phyloP scores from a whole-genome alignment of 2,113 vertebrate species.

The Dinomys branickii region DNA sequence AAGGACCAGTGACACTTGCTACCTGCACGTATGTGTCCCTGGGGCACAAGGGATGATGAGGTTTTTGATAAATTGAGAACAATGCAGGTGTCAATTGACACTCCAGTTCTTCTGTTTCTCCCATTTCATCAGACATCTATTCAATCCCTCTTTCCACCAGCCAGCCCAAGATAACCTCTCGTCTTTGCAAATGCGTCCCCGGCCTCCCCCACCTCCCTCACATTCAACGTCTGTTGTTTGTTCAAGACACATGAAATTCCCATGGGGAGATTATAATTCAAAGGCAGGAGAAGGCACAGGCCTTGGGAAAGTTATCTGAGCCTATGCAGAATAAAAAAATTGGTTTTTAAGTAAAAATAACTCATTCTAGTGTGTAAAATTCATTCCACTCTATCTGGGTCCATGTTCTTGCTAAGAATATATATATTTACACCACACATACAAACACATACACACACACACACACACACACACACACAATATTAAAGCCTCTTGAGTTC shows the following conservation, averaged over 20 bases:
- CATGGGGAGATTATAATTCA: slow-evolving; percentile 37
- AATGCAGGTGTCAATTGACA: slow-evolving; percentile 58
- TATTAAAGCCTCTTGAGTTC: not conserved
- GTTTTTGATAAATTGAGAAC: slow-evolving; percentile 47
- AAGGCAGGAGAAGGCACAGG: not conserved
- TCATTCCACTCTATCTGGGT: not conserved
- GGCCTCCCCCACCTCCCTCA: not conserved
- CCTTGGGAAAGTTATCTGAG: slow-evolving; percentile 1
- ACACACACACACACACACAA: not conserved
- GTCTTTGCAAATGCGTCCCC: slow-evolving; percentile 43
- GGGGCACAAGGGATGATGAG: not conserved
- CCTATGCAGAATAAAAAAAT: slow-evolving; percentile 10
- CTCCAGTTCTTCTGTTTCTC: slow-evolving; percentile 51
- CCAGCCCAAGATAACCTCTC: slow-evolving; percentile 62
- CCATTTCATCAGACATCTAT: slow-evolving; percentile 66
- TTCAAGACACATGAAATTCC: slow-evolving; percentile 46
- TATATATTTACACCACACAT: not conserved
- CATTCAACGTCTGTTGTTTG: slow-evolving; percentile 65
- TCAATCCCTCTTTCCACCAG: slow-evolving; percentile 30
- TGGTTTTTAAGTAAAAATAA: slow-evolving; percentile 46
- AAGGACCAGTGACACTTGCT: not conserved
- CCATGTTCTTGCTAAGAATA: not conserved
- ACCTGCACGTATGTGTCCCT: not conserved
- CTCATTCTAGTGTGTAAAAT: not conserved
- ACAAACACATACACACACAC: too few relatives aligned